Evolutionary conservation across 2,113 vertebrate genomes (phyloP).

Genomic region (Odocoileus virginianus): DNA sequence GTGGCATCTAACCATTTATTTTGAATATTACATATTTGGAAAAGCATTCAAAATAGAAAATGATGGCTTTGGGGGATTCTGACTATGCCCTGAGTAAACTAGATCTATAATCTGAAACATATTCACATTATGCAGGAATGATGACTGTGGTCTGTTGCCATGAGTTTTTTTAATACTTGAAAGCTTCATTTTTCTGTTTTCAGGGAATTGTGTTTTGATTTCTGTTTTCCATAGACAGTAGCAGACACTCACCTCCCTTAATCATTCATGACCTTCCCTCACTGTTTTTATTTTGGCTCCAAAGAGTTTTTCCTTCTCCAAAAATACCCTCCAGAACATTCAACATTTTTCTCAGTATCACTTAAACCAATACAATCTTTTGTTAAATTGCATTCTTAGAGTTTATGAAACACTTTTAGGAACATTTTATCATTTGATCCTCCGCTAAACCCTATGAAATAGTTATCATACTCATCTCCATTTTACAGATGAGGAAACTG

Average conservation of each 20-base stretch:
- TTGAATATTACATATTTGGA: slow-evolving; percentile 67
- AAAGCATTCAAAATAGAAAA: slow-evolving; percentile 70
- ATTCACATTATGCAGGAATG: slow-evolving; percentile 71
- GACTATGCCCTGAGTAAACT: slow-evolving; percentile 46
- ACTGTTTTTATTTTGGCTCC: slow-evolving; percentile 65
- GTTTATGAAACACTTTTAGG: slow-evolving; percentile 35
- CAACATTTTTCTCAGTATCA: slow-evolving; percentile 33
- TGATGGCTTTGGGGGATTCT: slow-evolving; percentile 60
- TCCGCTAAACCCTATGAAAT: slow-evolving; percentile 7
- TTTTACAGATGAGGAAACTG: neutral
- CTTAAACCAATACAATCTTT: slow-evolving; percentile 41
- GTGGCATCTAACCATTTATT: slow-evolving; percentile 72
- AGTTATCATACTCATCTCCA: neutral
- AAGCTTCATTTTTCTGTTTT: slow-evolving; percentile 61
- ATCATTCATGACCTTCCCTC: slow-evolving; percentile 58
- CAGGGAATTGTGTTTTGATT: slow-evolving; percentile 67
- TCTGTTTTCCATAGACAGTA: slow-evolving; percentile 71
- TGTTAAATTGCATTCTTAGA: slow-evolving; percentile 22
- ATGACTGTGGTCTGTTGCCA: slow-evolving; percentile 23
- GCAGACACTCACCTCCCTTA: slow-evolving; percentile 64
- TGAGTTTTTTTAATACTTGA: slow-evolving; percentile 47
- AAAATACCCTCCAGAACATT: slow-evolving; percentile 48
- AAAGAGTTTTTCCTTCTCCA: slow-evolving; percentile 53
- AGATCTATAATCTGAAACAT: slow-evolving; percentile 64
- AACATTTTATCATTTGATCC: slow-evolving; percentile 54